Evolutionary conservation across 1,140 invertebrate genomes (phyloP).

Genomic region (Halesus radiatus): DNA sequence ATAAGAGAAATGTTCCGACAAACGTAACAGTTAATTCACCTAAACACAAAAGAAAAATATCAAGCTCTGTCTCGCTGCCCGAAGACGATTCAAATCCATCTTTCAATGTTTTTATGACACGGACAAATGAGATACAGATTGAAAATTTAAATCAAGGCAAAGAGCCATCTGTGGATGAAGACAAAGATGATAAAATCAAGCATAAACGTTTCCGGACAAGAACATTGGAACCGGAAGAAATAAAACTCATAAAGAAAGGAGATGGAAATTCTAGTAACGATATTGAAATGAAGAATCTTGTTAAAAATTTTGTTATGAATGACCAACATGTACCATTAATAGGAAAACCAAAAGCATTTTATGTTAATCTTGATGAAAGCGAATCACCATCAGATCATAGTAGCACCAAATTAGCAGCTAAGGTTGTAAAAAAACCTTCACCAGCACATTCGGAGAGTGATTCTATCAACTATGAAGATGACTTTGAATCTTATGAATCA

Average conservation of each 20-base stretch:
- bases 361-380: constrained; percentile 49
- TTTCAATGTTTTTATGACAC: constrained; percentile 13
- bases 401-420: constrained; percentile 53
- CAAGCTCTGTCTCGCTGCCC: background rate
- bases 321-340: constrained; percentile 47
- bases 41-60: constrained; percentile 59
- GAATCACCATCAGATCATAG: background rate
- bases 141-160: background rate
- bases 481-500: constrained; percentile 74
- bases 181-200: constrained; percentile 26
- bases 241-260: constrained; percentile 62
- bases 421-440: constrained; percentile 6
- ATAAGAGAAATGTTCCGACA: constrained; percentile 15
- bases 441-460: constrained; percentile 9
- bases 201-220: constrained; percentile 62
- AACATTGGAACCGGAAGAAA: constrained; percentile 65
- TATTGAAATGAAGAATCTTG: constrained; percentile 59
- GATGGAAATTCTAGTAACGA: constrained; percentile 63
- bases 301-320: constrained; percentile 5
- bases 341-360: constrained; percentile 66
- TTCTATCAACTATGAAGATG: constrained; percentile 69
- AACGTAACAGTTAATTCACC: constrained; percentile 67
- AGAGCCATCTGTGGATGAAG: background rate
- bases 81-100: background rate
- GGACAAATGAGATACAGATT: background rate